These are phyloP conservation scores for Mus pahari DNA, from an alignment of 2,113 vertebrate species.

Conservation along the genomic window DNA sequence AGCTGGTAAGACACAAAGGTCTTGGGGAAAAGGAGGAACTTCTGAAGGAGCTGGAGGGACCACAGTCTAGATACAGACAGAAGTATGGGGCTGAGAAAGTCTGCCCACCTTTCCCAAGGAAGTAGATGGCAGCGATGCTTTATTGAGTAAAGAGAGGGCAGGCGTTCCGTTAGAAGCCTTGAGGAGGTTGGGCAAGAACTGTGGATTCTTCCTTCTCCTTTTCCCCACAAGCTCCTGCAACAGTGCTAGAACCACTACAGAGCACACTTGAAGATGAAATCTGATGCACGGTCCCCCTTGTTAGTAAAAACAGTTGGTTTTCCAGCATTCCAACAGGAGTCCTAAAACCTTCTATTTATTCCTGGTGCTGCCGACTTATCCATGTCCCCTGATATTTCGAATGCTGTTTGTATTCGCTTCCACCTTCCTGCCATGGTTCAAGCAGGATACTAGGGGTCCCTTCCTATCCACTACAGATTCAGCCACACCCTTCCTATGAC, in stretches of 20 bases:
- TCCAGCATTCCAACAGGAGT: constrained; percentile 16
- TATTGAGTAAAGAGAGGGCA: neutral
- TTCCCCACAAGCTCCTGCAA: neutral
- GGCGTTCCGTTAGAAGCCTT: neutral
- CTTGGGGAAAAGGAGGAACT: neutral
- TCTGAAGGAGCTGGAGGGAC: neutral
- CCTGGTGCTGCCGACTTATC: neutral
- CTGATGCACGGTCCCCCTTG: neutral
- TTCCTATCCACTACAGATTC: neutral
- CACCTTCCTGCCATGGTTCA: neutral
- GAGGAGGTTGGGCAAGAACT: neutral
- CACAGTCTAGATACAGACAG: neutral
- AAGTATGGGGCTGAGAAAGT: neutral
- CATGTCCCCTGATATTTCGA: neutral
- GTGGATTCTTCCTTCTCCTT: neutral
- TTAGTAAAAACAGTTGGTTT: neutral
- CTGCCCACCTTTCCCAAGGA: neutral
- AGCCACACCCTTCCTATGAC: neutral
- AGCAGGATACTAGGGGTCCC: neutral
- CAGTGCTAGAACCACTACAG: neutral
- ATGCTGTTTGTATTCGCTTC: constrained; percentile 2
- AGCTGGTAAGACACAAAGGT: neutral
- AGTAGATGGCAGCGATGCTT: neutral
- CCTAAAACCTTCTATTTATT: neutral
- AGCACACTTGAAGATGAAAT: neutral